Conservation (phyloP, 1,140 invertebrate genomes). For the Drosophila lowei region DNA sequence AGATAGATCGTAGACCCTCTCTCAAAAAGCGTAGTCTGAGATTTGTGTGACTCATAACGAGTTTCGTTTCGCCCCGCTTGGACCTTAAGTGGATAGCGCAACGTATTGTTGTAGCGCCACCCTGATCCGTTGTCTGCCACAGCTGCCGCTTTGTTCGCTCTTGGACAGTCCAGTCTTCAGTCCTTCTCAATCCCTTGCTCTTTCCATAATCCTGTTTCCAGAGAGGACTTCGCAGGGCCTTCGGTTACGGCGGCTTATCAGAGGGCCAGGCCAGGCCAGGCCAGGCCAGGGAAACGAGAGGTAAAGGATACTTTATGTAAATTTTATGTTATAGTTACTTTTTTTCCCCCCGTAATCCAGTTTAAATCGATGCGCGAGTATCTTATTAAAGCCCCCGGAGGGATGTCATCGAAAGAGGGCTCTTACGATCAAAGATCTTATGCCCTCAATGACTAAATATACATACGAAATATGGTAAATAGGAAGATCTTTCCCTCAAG, state of each 20-base stretch:
- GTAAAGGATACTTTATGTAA: slow-evolving; percentile 65
- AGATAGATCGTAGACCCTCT: slow-evolving; percentile 21
- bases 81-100: slow-evolving; percentile 71
- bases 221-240: slow-evolving; percentile 29
- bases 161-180: slow-evolving; percentile 65
- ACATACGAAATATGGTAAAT: background rate
- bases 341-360: slow-evolving; percentile 56
- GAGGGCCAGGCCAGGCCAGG: background rate
- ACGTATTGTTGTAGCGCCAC: slow-evolving; percentile 60
- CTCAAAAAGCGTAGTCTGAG: slow-evolving; percentile 49
- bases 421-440: background rate
- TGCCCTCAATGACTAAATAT: background rate
- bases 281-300: slow-evolving; percentile 17
- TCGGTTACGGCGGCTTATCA: slow-evolving; percentile 73
- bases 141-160: slow-evolving; percentile 73
- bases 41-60: slow-evolving; percentile 81
- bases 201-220: slow-evolving; percentile 67
- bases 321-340: slow-evolving; percentile 62
- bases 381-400: slow-evolving; percentile 14
- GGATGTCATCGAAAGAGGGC: slow-evolving; percentile 5
- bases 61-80: slow-evolving; percentile 72
- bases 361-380: slow-evolving; percentile 61
- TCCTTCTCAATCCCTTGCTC: background rate
- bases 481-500: too few species aligned
- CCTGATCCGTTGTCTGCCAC: slow-evolving; percentile 65